Percentiles rank a stretch among this genome's conserved stretches.
phyloP scores from a whole-genome alignment of 2,113 vertebrate genomes.

The Xyrauchen texanus region DNA sequence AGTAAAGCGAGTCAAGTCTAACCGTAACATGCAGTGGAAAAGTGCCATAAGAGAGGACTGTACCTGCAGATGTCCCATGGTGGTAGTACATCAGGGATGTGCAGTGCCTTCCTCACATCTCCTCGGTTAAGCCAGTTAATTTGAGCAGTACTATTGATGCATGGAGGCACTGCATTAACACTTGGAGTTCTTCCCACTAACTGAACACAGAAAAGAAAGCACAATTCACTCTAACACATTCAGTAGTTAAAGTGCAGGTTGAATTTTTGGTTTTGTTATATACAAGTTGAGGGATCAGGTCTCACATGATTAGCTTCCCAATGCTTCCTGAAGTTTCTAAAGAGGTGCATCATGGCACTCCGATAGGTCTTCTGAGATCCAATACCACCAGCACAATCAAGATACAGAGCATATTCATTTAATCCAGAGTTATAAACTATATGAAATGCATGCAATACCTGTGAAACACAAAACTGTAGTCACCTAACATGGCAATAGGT shows the following conservation, averaged over 20 bases:
- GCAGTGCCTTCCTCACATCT: conserved; percentile 74
- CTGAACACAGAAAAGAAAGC: conserved; percentile 5
- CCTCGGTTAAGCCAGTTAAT: conserved; percentile 74
- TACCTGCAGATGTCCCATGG: conserved; percentile 78
- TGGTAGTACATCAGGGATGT: conserved; percentile 71
- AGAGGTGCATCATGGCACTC: conserved; percentile 69
- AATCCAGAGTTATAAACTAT: conserved; percentile 71
- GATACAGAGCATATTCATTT: conserved; percentile 74
- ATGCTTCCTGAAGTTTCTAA: conserved; percentile 63
- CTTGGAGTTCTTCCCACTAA: conserved; percentile 40
- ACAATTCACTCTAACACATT: background rate
- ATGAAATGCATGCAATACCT: conserved; percentile 66
- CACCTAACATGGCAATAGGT: no score
- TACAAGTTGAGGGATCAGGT: background rate
- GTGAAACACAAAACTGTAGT: conserved; percentile 10
- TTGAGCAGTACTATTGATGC: conserved; percentile 75
- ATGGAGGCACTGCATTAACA: conserved; percentile 66
- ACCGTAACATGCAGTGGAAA: no score
- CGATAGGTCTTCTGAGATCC: conserved; percentile 56
- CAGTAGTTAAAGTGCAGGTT: no score
- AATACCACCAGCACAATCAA: conserved; percentile 71
- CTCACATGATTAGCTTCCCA: conserved; percentile 50
- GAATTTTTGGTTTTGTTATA: background rate
- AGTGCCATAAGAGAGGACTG: background rate
- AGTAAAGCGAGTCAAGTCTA: no score